phyloP scores from a whole-genome alignment of 2,797 vertebrate species.

The Oreonectes daqikongensis region DNA sequence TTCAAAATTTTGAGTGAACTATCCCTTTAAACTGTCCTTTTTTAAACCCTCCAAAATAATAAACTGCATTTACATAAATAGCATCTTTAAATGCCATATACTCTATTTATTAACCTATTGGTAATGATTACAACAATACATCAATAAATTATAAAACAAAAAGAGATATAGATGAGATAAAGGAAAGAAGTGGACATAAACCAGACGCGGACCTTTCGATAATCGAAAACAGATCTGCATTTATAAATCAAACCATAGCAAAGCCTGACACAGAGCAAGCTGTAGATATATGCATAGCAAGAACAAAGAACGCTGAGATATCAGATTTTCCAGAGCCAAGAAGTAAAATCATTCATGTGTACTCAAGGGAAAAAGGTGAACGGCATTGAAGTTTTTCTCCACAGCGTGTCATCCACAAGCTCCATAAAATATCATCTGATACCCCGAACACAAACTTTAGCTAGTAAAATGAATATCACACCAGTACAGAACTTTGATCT shows the following conservation, averaged over 20 bases:
- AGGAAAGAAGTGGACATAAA: slow-evolving; percentile 23
- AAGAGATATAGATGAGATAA: too few relatives aligned
- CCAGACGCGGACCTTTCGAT: slow-evolving; percentile 44
- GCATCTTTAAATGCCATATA: not conserved
- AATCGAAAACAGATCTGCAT: slow-evolving; percentile 49
- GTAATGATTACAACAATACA: slow-evolving; percentile 7
- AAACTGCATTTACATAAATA: slow-evolving; percentile 23
- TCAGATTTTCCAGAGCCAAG: slow-evolving; percentile 15
- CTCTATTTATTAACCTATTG: not conserved
- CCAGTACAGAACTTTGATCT: not conserved
- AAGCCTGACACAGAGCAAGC: slow-evolving; percentile 2
- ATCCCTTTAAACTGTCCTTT: too few relatives aligned
- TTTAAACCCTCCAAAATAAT: slow-evolving; percentile 30
- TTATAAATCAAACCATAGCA: slow-evolving; percentile 41
- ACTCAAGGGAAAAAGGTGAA: slow-evolving; percentile 22
- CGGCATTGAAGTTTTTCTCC: slow-evolving; percentile 26
- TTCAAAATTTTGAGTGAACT: too few relatives aligned
- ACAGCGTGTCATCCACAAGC: slow-evolving; percentile 17
- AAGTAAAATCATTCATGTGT: slow-evolving; percentile 40
- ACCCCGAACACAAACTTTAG: slow-evolving; percentile 14
- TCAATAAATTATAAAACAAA: slow-evolving; percentile 5
- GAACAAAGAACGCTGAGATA: slow-evolving; percentile 43
- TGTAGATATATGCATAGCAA: slow-evolving; percentile 23
- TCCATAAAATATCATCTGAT: slow-evolving; percentile 27
- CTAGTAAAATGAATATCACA: slow-evolving; percentile 12